A percentile compares a stretch with the other conserved stretches of the same genome.
Evolutionary conservation across 2,797 vertebrate species (phyloP).

Genomic region (Cirrhinus mrigala): DNA sequence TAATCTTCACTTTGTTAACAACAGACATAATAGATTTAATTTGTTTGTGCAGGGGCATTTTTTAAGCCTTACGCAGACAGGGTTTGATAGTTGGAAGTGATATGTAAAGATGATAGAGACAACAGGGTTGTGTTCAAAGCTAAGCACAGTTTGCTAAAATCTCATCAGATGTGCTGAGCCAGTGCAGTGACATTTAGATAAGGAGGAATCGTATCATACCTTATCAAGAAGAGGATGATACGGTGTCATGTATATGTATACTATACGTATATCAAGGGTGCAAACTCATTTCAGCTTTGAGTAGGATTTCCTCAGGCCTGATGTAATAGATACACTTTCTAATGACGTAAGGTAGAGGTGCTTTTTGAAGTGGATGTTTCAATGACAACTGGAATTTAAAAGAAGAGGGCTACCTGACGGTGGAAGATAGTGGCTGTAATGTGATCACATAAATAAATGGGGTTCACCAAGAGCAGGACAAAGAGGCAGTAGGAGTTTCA

Average conservation of each 20-base stretch:
- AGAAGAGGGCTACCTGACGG: background rate
- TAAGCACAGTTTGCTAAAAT: background rate
- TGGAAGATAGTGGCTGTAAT: background rate
- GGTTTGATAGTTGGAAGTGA: background rate
- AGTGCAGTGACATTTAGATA: background rate
- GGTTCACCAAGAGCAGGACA: background rate
- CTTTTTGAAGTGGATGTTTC: background rate
- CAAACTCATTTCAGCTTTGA: background rate
- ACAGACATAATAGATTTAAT: too few relatives aligned
- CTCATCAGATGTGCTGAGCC: background rate
- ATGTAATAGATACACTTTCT: background rate
- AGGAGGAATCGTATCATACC: background rate
- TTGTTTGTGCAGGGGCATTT: too few relatives aligned
- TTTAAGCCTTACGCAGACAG: too few relatives aligned
- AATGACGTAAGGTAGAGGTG: too few relatives aligned
- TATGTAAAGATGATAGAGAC: background rate
- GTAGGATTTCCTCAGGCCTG: background rate
- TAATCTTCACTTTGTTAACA: too few relatives aligned
- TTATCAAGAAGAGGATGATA: background rate
- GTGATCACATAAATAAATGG: background rate
- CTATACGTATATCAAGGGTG: background rate
- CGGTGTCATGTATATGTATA: background rate
- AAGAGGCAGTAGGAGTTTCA: background rate
- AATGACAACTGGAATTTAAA: background rate
- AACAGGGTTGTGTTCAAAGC: background rate